These are phyloP conservation scores for Podotricha telesiphe DNA, from an alignment of 2,888 invertebrate species.

Conservation along the genomic window DNA sequence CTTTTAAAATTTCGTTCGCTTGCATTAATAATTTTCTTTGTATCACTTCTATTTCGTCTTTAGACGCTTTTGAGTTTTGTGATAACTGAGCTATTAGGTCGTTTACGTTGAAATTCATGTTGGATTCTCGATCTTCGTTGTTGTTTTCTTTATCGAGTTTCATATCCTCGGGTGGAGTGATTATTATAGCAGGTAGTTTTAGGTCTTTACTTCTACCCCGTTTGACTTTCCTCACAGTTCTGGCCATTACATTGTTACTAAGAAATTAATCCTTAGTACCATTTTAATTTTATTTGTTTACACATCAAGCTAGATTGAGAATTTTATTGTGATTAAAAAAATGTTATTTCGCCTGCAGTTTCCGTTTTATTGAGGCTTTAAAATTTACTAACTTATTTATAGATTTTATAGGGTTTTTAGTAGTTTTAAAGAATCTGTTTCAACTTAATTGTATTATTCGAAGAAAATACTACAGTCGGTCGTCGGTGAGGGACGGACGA, in stretches of 20 bases:
- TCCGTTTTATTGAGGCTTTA: conserved; percentile 56
- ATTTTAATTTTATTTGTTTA: conserved; percentile 18
- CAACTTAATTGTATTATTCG: conserved; percentile 25
- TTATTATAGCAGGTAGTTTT: conserved; percentile 66
- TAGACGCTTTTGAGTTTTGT: conserved; percentile 74
- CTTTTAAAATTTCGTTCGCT: conserved; percentile 79
- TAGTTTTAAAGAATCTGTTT: conserved; percentile 24
- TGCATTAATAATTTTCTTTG: conserved; percentile 73
- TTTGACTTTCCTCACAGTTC: conserved; percentile 89
- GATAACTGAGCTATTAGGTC: conserved; percentile 76
- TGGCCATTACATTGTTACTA: conserved; percentile 86
- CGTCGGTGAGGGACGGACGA: neutral
- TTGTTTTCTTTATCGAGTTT: conserved; percentile 62
- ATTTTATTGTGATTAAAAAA: conserved; percentile 33
- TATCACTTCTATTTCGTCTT: conserved; percentile 75
- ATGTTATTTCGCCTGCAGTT: conserved; percentile 28
- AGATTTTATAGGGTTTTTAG: conserved; percentile 34
- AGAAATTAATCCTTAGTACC: conserved; percentile 35
- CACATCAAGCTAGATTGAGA: conserved; percentile 39
- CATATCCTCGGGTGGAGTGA: conserved; percentile 73
- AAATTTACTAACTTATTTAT: conserved; percentile 42
- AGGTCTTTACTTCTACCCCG: conserved; percentile 82
- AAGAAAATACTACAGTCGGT: conserved; percentile 15
- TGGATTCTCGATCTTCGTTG: conserved; percentile 45
- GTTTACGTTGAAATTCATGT: conserved; percentile 73